phyloP scores from a whole-genome alignment of 2,888 invertebrate species.

The Limnephilus lunatus region DNA sequence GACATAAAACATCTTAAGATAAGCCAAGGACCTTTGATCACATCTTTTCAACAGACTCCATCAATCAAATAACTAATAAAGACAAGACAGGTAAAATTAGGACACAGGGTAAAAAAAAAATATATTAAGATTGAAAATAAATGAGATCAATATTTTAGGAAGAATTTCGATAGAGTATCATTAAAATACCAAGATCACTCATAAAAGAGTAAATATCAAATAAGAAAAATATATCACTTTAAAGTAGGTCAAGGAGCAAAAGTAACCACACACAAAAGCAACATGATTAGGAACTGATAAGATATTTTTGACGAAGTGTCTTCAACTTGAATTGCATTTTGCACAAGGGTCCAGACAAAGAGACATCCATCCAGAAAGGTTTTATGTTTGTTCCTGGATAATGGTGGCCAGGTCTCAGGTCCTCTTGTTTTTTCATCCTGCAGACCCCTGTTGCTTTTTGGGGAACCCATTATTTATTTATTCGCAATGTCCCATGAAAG shows the following conservation, averaged over 20 bases:
- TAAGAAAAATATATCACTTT: neutral
- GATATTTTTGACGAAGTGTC: conserved; percentile 6
- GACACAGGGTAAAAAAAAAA: neutral
- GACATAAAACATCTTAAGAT: conserved; percentile 10
- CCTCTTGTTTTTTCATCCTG: conserved; percentile 26
- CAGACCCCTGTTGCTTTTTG: conserved; percentile 46
- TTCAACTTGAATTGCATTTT: neutral
- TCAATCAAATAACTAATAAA: neutral
- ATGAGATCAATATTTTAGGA: neutral
- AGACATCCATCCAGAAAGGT: conserved; percentile 24
- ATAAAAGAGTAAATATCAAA: neutral
- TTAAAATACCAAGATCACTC: neutral
- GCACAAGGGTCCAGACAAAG: neutral
- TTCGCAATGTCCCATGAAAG: conserved; percentile 63
- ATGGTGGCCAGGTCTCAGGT: conserved; percentile 34
- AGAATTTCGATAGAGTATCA: neutral
- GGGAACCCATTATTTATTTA: conserved; percentile 63
- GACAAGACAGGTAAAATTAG: neutral
- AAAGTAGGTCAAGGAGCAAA: neutral
- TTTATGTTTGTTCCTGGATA: conserved; percentile 30
- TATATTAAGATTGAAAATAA: neutral
- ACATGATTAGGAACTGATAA: neutral
- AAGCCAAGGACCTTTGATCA: neutral
- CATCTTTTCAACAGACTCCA: neutral
- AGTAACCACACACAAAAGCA: neutral